phyloP scores from a whole-genome alignment of 2,113 vertebrate species.

The Psephotus haematonotus region DNA sequence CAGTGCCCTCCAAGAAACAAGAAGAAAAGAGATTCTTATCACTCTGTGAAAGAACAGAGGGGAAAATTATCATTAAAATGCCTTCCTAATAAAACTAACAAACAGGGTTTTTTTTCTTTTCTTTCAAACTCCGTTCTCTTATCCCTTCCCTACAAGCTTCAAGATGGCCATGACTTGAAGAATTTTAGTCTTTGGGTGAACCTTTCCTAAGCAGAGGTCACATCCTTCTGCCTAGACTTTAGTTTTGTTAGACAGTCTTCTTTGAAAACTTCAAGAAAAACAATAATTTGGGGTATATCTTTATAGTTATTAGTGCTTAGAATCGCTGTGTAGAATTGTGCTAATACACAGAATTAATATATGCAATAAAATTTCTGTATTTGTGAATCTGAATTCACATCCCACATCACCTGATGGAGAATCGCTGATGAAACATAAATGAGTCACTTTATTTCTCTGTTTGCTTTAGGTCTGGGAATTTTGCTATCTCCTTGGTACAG shows the following conservation, averaged over 20 bases:
- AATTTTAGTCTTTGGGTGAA: constrained; percentile 53
- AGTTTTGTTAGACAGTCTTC: not conserved
- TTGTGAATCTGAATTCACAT: not conserved
- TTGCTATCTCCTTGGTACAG: not conserved
- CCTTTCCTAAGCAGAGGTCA: constrained; percentile 44
- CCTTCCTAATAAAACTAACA: constrained; percentile 69
- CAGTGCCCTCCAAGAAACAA: constrained; percentile 62
- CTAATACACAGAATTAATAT: not conserved
- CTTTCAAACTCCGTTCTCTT: constrained; percentile 43
- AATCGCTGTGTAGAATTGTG: not conserved
- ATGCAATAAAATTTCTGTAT: not conserved
- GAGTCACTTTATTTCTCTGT: constrained; percentile 41
- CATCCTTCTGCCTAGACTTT: not conserved
- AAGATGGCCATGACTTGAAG: constrained; percentile 47
- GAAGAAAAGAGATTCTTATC: constrained; percentile 71
- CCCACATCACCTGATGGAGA: not conserved
- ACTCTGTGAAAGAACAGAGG: constrained; percentile 60
- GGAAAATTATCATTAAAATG: constrained; percentile 67
- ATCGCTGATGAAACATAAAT: not conserved
- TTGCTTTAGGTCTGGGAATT: constrained; percentile 38
- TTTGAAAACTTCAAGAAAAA: not conserved
- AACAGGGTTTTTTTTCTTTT: constrained; percentile 41
- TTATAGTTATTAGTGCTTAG: not conserved
- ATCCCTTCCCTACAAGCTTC: constrained; percentile 34
- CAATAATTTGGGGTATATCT: not conserved